Evolutionary conservation across 2,888 invertebrate species (phyloP).

Genomic region (Gnatocerus cornutus): DNA sequence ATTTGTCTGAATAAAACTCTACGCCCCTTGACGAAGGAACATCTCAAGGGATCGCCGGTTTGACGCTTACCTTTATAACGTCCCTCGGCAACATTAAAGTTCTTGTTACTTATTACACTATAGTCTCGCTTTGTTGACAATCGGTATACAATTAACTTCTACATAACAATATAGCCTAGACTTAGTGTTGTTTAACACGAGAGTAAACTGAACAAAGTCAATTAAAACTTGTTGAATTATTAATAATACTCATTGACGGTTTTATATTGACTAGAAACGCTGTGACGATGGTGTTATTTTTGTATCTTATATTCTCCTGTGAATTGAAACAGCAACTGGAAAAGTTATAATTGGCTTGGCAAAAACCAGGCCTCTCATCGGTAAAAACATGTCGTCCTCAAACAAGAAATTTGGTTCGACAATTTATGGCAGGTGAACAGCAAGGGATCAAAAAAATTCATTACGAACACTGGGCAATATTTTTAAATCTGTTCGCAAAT

Average conservation of each 20-base stretch:
- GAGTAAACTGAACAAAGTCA: neutral
- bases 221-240: constrained; percentile 8
- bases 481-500: too few relatives aligned
- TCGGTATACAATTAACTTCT: constrained; percentile 16
- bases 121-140: constrained; percentile 16
- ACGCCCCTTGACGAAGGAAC: constrained; percentile 37
- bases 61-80: constrained; percentile 35
- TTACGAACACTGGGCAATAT: too few relatives aligned
- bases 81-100: constrained; percentile 33
- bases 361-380: constrained; percentile 20
- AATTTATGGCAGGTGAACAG: too few relatives aligned
- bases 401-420: constrained; percentile 17
- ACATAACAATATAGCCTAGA: constrained; percentile 8
- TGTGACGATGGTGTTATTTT: constrained; percentile 30
- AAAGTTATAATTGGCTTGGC: constrained; percentile 44
- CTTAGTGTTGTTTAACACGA: neutral
- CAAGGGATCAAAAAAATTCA: too few relatives aligned
- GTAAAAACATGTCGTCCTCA: constrained; percentile 11
- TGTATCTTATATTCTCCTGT: constrained; percentile 22
- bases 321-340: constrained; percentile 37
- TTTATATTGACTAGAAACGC: neutral
- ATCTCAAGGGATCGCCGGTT: constrained; percentile 36
- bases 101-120: constrained; percentile 27
- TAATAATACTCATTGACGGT: neutral
- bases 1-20: constrained; percentile 41